Conservation (phyloP, 1,140 invertebrate species). For the Drosophila ambigua region DNA sequence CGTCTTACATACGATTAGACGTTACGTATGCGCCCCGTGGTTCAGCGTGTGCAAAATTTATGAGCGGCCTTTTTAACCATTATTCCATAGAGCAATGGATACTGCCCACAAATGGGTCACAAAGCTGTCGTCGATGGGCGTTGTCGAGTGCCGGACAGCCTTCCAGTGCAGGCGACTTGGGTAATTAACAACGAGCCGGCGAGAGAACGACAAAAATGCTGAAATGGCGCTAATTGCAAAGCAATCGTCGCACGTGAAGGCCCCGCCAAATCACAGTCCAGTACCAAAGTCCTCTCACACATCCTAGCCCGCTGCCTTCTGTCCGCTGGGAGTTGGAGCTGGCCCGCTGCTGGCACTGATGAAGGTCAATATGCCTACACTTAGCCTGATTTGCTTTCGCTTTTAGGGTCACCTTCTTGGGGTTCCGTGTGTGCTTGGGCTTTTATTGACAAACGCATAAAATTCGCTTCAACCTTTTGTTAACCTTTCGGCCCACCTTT, state of each 20-base stretch:
- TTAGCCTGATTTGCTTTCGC: conserved; percentile 76
- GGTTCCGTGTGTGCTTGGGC: conserved; percentile 33
- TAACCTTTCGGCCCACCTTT: conserved; percentile 62
- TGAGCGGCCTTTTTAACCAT: conserved; percentile 55
- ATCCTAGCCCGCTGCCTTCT: conserved; percentile 3
- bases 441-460: conserved; percentile 80
- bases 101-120: conserved; percentile 42
- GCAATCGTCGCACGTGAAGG: conserved; percentile 72
- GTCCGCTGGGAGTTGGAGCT: conserved; percentile 49
- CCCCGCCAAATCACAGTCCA: conserved; percentile 59
- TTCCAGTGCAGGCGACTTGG: conserved; percentile 46
- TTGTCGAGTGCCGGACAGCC: conserved; percentile 37
- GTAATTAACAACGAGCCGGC: conserved; percentile 50
- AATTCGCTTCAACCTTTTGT: conserved; percentile 78
- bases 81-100: conserved; percentile 4
- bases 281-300: conserved; percentile 7
- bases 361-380: conserved; percentile 78
- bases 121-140: conserved; percentile 70
- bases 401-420: conserved; percentile 31
- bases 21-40: conserved; percentile 69
- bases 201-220: conserved; percentile 52
- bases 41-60: conserved; percentile 59
- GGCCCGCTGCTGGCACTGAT: conserved; percentile 35
- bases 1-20: conserved; percentile 53
- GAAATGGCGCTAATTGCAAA: conserved; percentile 79